Evolutionary conservation across 2,113 vertebrate genomes (phyloP).

Genomic region (Sula dactylatra): DNA sequence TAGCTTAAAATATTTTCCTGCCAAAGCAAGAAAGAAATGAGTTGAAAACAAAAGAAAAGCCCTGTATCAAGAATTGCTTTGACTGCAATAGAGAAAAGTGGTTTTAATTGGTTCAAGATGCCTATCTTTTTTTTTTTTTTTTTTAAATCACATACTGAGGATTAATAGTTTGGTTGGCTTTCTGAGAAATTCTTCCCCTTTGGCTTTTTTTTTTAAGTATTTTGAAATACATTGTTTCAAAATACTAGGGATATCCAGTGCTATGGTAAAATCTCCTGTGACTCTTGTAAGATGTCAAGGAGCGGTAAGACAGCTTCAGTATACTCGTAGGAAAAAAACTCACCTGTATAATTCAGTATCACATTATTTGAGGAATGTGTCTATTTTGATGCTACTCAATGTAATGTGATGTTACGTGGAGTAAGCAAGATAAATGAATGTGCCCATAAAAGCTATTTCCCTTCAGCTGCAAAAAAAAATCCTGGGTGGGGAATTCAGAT

Average conservation of each 20-base stretch:
- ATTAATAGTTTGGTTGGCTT: neutral
- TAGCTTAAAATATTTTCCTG: neutral
- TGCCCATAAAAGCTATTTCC: neutral
- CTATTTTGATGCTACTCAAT: neutral
- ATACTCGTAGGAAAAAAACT: neutral
- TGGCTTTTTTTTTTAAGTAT: neutral
- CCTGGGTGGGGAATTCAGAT: neutral
- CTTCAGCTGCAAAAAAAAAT: neutral
- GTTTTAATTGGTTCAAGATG: constrained; percentile 7
- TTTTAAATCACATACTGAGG: neutral
- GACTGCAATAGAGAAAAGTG: neutral
- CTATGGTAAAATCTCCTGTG: neutral
- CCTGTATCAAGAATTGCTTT: neutral
- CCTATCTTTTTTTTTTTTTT: neutral
- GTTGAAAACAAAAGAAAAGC: constrained; percentile 3
- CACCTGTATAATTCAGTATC: neutral
- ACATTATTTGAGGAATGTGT: neutral
- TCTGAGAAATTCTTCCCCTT: neutral
- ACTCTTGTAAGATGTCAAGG: neutral
- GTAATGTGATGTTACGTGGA: neutral
- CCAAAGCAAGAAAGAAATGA: neutral
- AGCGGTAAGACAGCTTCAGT: neutral
- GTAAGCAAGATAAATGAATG: neutral
- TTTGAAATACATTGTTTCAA: neutral
- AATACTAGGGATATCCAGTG: neutral